Evolutionary conservation across 2,888 invertebrate species (phyloP).

Genomic region (Heliconius hortense): DNA sequence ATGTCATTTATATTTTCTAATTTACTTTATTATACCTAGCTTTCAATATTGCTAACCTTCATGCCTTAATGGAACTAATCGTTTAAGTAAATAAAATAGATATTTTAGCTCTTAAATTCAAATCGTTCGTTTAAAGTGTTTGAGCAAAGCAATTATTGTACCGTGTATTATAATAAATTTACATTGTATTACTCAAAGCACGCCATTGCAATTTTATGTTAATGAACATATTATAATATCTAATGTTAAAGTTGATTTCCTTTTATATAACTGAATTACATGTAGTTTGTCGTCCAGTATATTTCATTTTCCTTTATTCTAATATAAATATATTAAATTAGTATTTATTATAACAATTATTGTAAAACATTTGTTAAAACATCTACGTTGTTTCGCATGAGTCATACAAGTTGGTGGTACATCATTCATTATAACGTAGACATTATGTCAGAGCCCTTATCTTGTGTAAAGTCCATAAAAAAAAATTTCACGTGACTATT

Average conservation of each 20-base stretch:
- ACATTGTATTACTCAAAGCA: constrained; percentile 1
- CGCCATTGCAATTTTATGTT: constrained; percentile 9
- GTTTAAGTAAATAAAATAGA: constrained; percentile 17
- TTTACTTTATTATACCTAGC: constrained; percentile 23
- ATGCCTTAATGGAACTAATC: constrained; percentile 27
- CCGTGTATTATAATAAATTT: background rate
- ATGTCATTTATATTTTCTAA: constrained; percentile 20
- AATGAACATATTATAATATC: constrained; percentile 4
- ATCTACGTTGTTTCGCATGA: constrained; percentile 16
- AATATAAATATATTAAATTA: background rate
- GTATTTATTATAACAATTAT: constrained; percentile 10
- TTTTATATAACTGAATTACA: constrained; percentile 24
- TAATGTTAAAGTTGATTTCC: constrained; percentile 5
- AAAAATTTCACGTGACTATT: background rate
- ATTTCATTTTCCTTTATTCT: background rate
- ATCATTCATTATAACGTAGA: constrained; percentile 33
- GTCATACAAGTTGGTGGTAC: constrained; percentile 28
- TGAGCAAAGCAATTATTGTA: background rate
- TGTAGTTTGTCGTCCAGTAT: constrained; percentile 3
- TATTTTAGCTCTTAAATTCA: background rate
- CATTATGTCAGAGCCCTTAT: constrained; percentile 36
- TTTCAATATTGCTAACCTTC: constrained; percentile 34
- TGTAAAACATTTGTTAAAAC: constrained; percentile 5
- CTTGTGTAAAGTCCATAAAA: constrained; percentile 22
- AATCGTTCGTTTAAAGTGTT: background rate